Conservation (phyloP, 2,888 invertebrate species). For the Acronicta leporina region DNA sequence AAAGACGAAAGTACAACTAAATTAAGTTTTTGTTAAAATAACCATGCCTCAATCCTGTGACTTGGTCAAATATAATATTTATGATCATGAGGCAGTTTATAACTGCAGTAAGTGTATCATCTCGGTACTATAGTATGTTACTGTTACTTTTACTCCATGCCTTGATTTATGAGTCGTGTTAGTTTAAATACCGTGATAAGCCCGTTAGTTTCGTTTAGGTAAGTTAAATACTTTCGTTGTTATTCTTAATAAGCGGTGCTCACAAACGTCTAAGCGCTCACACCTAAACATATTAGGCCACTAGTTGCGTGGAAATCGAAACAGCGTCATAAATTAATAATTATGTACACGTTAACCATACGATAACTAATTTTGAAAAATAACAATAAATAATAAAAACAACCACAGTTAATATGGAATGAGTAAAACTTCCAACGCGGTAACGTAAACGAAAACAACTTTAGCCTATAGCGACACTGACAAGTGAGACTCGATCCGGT, state of each 20-base stretch:
- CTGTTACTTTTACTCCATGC: constrained; percentile 17
- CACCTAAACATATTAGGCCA: constrained; percentile 59
- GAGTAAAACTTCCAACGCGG: constrained; percentile 59
- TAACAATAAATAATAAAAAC: constrained; percentile 63
- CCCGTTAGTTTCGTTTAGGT: constrained; percentile 44
- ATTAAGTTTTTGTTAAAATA: constrained; percentile 22
- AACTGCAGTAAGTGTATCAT: constrained; percentile 22
- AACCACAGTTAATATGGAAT: constrained; percentile 65
- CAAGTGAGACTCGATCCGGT: constrained; percentile 38
- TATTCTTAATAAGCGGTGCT: constrained; percentile 45
- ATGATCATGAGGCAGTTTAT: constrained; percentile 32
- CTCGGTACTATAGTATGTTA: constrained; percentile 21
- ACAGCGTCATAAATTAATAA: constrained; percentile 59
- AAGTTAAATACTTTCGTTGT: constrained; percentile 46
- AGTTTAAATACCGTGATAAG: constrained; percentile 45
- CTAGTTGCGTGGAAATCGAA: constrained; percentile 53
- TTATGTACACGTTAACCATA: constrained; percentile 60
- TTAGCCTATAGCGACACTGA: constrained; percentile 37
- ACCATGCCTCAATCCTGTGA: constrained; percentile 23
- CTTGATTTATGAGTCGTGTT: constrained; percentile 36
- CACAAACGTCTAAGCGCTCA: constrained; percentile 44
- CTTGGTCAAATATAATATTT: constrained; percentile 19
- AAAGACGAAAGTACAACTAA: constrained; percentile 49
- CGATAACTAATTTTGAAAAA: constrained; percentile 52
- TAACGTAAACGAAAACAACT: constrained; percentile 40